A percentile compares a stretch with the other conserved stretches of the same genome.
phyloP scores from a whole-genome alignment of 2,888 invertebrate genomes.

The Cataglyphis cursor region DNA sequence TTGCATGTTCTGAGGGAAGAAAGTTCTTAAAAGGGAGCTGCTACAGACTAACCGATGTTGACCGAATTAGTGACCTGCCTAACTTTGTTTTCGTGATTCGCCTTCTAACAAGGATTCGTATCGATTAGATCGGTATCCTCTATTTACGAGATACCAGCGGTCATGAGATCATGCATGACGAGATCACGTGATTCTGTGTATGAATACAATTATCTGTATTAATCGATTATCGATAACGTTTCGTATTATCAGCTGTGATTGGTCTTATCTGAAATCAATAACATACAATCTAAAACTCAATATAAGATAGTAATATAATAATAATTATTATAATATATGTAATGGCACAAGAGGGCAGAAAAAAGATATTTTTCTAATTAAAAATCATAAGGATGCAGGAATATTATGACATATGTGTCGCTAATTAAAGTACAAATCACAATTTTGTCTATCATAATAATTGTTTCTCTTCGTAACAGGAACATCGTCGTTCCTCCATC shows the following conservation, averaged over 20 bases:
- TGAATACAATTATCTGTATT: constrained; percentile 40
- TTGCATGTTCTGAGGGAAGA: constrained; percentile 14
- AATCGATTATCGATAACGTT: constrained; percentile 36
- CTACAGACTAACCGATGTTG: neutral
- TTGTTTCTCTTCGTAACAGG: neutral
- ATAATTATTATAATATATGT: neutral
- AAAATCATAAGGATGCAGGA: neutral
- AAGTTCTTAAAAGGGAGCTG: constrained; percentile 18
- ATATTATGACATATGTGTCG: neutral
- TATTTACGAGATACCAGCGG: neutral
- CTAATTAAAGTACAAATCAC: neutral
- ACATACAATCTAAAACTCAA: neutral
- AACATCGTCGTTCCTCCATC: neutral
- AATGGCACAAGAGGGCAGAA: neutral
- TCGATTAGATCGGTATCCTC: constrained; percentile 13
- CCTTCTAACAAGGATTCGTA: constrained; percentile 13
- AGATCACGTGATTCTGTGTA: constrained; percentile 9
- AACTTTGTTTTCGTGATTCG: constrained; percentile 19
- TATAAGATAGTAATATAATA: neutral
- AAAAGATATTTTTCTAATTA: constrained; percentile 6
- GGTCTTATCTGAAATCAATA: neutral
- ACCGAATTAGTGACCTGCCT: neutral
- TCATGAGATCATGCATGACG: neutral
- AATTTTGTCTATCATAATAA: neutral
- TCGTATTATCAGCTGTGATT: neutral